Percentiles rank a stretch among this genome's conserved stretches.
These are phyloP conservation scores for Pseudanteris insignis DNA, from an alignment of 2,888 invertebrate species.

Conservation along the genomic window DNA sequence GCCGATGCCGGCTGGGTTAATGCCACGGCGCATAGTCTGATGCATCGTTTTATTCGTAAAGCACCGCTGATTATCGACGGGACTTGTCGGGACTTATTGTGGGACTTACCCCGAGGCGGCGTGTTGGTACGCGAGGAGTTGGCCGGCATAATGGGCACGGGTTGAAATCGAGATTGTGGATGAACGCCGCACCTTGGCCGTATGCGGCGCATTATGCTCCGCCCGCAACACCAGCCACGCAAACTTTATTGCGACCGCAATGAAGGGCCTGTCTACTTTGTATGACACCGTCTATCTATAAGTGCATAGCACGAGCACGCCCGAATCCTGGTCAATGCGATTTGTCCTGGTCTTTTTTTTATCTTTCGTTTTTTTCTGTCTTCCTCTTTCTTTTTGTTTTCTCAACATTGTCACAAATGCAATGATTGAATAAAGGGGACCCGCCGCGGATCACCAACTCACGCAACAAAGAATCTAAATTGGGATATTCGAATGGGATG, in stretches of 20 bases:
- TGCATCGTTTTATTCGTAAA: constrained; percentile 37
- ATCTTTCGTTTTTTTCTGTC: too few species aligned
- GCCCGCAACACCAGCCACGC: constrained; percentile 56
- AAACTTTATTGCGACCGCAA: constrained; percentile 58
- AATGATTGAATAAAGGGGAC: constrained; percentile 19
- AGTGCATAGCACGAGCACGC: constrained; percentile 33
- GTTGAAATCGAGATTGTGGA: constrained; percentile 58
- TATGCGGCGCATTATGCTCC: constrained; percentile 56
- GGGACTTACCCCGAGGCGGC: constrained; percentile 51
- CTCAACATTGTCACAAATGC: constrained; percentile 13
- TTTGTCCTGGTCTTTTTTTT: constrained; percentile 2
- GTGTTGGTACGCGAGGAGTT: constrained; percentile 49
- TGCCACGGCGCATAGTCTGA: constrained; percentile 23
- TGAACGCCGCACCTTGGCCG: constrained; percentile 61
- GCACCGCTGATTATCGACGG: constrained; percentile 44
- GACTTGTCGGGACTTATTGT: constrained; percentile 48
- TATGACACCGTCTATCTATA: constrained; percentile 47
- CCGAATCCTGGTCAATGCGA: constrained; percentile 35
- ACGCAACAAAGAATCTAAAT: constrained; percentile 23
- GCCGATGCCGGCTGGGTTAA: constrained; percentile 17
- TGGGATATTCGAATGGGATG: constrained; percentile 25
- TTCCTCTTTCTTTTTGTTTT: constrained; percentile 9
- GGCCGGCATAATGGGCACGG: constrained; percentile 56
- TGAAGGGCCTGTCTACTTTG: constrained; percentile 45
- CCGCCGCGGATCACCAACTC: not conserved